A percentile compares a stretch with the other conserved stretches of the same genome.
These are phyloP conservation scores for Bradypus variegatus DNA, from an alignment of 2,797 vertebrate species.

Conservation along the genomic window DNA sequence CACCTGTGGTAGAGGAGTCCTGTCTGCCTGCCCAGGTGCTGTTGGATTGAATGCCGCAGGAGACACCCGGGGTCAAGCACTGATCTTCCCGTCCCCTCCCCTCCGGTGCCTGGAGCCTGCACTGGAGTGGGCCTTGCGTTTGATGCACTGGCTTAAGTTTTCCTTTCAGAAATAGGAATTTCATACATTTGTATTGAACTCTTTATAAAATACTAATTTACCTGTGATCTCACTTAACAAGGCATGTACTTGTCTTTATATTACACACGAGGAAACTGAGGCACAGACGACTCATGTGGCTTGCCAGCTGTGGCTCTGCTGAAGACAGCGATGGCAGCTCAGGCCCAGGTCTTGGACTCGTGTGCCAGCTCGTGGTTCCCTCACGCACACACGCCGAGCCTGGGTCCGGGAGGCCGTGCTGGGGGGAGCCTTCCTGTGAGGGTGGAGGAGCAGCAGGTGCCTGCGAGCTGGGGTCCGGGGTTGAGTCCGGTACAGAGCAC, in stretches of 20 bases:
- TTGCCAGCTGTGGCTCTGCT: fast-evolving
- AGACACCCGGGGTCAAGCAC: too few species aligned
- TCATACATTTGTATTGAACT: background rate
- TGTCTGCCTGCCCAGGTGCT: too few species aligned
- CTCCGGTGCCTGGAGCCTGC: fast-evolving
- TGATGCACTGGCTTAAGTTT: background rate
- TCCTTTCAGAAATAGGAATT: background rate
- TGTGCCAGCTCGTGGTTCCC: background rate
- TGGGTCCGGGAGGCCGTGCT: fast-evolving
- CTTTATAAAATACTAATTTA: background rate
- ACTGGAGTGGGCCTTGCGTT: background rate
- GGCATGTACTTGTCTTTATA: background rate
- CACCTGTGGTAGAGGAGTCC: background rate
- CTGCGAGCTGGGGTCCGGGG: background rate
- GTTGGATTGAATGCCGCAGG: fast-evolving
- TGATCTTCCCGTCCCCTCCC: background rate
- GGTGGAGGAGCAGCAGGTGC: background rate
- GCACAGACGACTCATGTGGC: background rate
- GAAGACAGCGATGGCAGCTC: background rate
- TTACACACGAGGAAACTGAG: background rate
- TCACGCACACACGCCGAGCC: fast-evolving
- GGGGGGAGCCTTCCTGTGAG: background rate
- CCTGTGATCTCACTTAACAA: background rate
- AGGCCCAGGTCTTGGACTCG: background rate
- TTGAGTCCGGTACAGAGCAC: background rate